Conservation (phyloP, 2,797 vertebrate species). For the Enteromius viviparus region DNA sequence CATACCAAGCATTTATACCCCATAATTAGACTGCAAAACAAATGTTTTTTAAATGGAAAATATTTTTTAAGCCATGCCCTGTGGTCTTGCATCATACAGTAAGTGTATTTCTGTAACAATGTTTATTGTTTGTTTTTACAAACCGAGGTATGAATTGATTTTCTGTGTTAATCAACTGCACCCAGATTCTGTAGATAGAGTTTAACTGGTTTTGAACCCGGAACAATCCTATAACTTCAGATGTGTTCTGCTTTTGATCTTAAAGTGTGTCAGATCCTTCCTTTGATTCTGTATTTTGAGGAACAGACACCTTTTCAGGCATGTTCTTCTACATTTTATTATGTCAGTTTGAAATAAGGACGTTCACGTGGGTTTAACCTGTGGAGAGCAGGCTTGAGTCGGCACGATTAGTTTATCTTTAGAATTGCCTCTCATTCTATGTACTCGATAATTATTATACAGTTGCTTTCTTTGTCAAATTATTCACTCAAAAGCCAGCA, state of each 20-base stretch:
- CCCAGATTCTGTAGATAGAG: conserved; percentile 9
- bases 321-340: not conserved
- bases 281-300: conserved; percentile 1
- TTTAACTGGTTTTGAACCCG: not conserved
- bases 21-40: not conserved
- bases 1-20: not conserved
- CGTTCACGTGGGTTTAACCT: not conserved
- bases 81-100: not conserved
- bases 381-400: conserved; percentile 1
- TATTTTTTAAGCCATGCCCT: not conserved
- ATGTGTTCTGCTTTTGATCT: conserved; percentile 12
- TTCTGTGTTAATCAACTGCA: not conserved
- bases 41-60: not conserved
- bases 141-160: not conserved
- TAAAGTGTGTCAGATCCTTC: conserved; percentile 3
- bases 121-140: not conserved
- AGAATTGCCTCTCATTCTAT: not conserved
- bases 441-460: not conserved
- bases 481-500: conserved; percentile 17
- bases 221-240: conserved; percentile 24
- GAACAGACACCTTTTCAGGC: conserved; percentile 6
- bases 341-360: not conserved
- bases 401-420: conserved; percentile 6
- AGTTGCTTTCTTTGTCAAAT: conserved; percentile 21
- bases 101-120: not conserved